These are phyloP conservation scores for Bhutanitis thaidina DNA, from an alignment of 2,888 invertebrate genomes.

Conservation along the genomic window DNA sequence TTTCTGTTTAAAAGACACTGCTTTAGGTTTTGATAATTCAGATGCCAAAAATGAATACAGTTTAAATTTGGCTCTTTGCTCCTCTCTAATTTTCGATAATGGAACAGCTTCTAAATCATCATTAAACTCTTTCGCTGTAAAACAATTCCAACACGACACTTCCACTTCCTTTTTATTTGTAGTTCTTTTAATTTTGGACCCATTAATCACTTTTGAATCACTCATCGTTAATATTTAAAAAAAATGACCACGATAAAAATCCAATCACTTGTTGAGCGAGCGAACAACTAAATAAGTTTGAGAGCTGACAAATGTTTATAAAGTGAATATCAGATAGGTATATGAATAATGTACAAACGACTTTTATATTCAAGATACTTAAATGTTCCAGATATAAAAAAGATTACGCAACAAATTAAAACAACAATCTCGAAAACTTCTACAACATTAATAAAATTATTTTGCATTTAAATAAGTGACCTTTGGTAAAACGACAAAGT, in stretches of 20 bases:
- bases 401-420: slow-evolving; percentile 40
- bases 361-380: slow-evolving; percentile 47
- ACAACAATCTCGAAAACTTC: slow-evolving; percentile 20
- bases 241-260: slow-evolving; percentile 27
- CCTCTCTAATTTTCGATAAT: slow-evolving; percentile 47
- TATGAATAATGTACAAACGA: slow-evolving; percentile 53
- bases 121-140: slow-evolving; percentile 40
- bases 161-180: slow-evolving; percentile 37
- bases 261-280: slow-evolving; percentile 26
- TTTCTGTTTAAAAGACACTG: slow-evolving; percentile 60
- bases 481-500: slow-evolving; percentile 7
- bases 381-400: slow-evolving; percentile 32
- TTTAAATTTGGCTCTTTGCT: slow-evolving; percentile 52
- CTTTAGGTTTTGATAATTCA: slow-evolving; percentile 56
- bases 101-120: slow-evolving; percentile 38
- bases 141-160: slow-evolving; percentile 65
- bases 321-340: slow-evolving; percentile 32
- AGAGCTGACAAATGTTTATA: slow-evolving; percentile 46
- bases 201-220: slow-evolving; percentile 25
- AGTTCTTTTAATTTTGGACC: slow-evolving; percentile 28
- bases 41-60: slow-evolving; percentile 59
- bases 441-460: slow-evolving; percentile 33
- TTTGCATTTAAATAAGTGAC: slow-evolving; percentile 32
- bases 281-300: slow-evolving; percentile 44
- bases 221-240: slow-evolving; percentile 24